Base-by-base conservation (phyloP, 2,888 invertebrate species). In the Hesperia comma region DNA sequence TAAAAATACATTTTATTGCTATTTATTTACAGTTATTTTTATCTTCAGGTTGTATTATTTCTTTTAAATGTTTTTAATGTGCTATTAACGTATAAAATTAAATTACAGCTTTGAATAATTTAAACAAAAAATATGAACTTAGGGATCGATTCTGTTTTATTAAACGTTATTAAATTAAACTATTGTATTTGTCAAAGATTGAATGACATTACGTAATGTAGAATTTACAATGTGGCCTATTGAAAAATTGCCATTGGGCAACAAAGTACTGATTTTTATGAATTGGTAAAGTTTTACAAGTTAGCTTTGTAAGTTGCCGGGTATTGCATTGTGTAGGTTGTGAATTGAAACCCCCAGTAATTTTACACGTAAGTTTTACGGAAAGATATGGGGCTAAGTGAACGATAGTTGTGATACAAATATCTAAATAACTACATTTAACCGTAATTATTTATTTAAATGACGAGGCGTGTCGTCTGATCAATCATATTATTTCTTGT, bases 231-330 rank as follows among this genome's bases (percentile, higher is more conserved):
- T 37, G 51, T 57, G 58, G 26, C 51, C 49, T 58, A 40, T 54
- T 57, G 49, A 19, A 49, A 32, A 41, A 51, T 64, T 64, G 57
- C 57, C 41, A 32, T 51, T 6, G 8, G n/a, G 57, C 57, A 40
- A 63, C 40, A 58, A 56, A 26, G 64, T 15, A 64, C 64, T 64
- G 64, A 64, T 64, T 64, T 64, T 58, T 46, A 37, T 46, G 14
- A 40, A 63, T 57, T 57, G 21, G 49, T 57, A 57, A 57, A 40
- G 21, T 37, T 57, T 21, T 63, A 62, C 49, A 63, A 15, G 26
- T 63, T 56, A 56, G 56, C 54, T 37, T 63, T 49, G 56, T 63
- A 64, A 51, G 63, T 57, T 57, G 63, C 37, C 49, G 40, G 56
- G 21, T 56, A 7, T 14, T 37, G 32, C 19, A 37, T 37, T 19